phyloP scores from a whole-genome alignment of 2,113 vertebrate species.

The Acrocephalus kingi region DNA sequence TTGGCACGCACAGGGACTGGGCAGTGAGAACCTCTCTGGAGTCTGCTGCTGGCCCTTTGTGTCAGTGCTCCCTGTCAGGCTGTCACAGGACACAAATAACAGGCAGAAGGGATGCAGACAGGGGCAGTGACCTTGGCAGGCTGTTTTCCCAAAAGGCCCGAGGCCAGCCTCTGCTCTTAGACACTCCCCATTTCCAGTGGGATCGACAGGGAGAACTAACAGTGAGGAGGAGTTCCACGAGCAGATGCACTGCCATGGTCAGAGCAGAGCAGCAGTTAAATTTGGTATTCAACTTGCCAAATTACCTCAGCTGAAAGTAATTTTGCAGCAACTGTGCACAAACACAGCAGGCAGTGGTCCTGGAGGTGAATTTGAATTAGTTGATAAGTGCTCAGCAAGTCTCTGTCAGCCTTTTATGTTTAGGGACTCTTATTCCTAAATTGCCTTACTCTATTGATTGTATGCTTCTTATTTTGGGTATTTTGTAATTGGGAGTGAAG shows the following conservation, averaged over 20 bases:
- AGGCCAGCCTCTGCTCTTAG: background rate
- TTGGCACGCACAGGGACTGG: fast-evolving
- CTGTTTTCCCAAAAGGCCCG: background rate
- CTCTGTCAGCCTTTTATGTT: background rate
- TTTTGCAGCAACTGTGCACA: background rate
- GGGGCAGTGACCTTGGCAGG: background rate
- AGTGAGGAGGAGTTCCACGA: background rate
- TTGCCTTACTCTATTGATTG: background rate
- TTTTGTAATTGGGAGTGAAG: background rate
- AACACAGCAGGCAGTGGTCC: background rate
- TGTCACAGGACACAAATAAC: background rate
- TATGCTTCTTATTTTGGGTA: background rate
- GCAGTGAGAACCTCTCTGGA: background rate
- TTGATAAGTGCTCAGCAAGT: background rate
- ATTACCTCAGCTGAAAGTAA: background rate
- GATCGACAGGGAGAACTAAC: background rate
- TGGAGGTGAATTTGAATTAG: background rate
- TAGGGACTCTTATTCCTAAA: background rate
- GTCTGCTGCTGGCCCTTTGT: background rate
- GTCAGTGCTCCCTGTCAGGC: background rate
- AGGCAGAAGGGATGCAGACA: background rate
- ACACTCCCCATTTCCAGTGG: background rate
- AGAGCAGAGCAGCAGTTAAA: background rate
- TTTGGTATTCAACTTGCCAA: background rate
- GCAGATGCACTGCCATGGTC: background rate